A percentile compares a stretch with the other conserved stretches of the same genome.
Conservation (phyloP, 2,797 vertebrate species). For the Gallirallus australis region DNA sequence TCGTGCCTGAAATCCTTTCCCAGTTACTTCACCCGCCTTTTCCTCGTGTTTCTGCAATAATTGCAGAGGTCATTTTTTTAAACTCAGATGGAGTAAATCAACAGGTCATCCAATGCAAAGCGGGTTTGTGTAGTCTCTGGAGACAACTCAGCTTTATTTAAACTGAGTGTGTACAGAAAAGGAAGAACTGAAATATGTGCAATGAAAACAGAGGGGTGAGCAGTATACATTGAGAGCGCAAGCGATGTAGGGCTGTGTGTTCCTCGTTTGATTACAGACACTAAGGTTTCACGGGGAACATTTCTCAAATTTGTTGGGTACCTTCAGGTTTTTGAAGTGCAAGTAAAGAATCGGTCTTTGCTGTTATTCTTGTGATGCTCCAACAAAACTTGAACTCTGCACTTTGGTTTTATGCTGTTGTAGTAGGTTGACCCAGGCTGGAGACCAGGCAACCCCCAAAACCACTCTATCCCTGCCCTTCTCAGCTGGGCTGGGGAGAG, state of each 20-base stretch:
- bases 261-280: conserved; percentile 20
- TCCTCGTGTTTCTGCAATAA: conserved; percentile 74
- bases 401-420: background rate
- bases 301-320: background rate
- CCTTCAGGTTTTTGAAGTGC: background rate
- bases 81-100: conserved; percentile 77
- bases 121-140: conserved; percentile 45
- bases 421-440: too few relatives aligned
- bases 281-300: background rate
- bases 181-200: conserved; percentile 55
- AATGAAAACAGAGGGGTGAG: conserved; percentile 19
- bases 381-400: conserved; percentile 43
- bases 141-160: conserved; percentile 50
- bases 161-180: conserved; percentile 52
- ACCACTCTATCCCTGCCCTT: too few relatives aligned
- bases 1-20: conserved; percentile 82
- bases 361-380: background rate
- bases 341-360: background rate
- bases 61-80: conserved; percentile 73
- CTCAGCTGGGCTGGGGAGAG: too few relatives aligned
- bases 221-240: conserved; percentile 9
- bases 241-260: conserved; percentile 11
- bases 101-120: conserved; percentile 45
- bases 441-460: too few relatives aligned
- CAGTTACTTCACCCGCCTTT: conserved; percentile 82